Evolutionary conservation across 2,888 invertebrate species (phyloP).

Genomic region (Tetropium fuscum): DNA sequence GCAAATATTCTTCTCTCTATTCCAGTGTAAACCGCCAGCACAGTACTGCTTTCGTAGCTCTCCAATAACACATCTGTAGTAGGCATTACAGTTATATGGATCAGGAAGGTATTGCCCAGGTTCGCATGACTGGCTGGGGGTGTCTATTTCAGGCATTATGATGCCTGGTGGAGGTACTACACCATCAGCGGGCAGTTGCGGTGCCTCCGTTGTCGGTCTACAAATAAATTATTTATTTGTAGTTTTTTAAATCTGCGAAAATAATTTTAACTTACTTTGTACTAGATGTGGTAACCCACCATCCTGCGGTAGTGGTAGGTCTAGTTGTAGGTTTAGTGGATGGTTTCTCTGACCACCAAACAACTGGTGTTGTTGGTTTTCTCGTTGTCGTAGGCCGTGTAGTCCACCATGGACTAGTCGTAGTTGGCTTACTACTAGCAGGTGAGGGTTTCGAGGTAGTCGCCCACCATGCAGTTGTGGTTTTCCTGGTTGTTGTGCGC

Average conservation of each 20-base stretch:
- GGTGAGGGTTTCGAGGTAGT: slow-evolving; percentile 45
- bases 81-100: slow-evolving; percentile 78
- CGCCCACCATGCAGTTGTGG: slow-evolving; percentile 58
- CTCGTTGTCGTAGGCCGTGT: slow-evolving; percentile 43
- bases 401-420: slow-evolving; percentile 53
- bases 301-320: slow-evolving; percentile 32
- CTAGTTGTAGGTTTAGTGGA: slow-evolving; percentile 54
- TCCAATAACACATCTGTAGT: slow-evolving; percentile 81
- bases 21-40: slow-evolving; percentile 87
- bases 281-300: slow-evolving; percentile 33
- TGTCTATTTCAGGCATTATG: slow-evolving; percentile 65
- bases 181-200: slow-evolving; percentile 41
- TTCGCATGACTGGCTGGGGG: slow-evolving; percentile 60
- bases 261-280: slow-evolving; percentile 3
- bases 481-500: slow-evolving; percentile 57
- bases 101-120: slow-evolving; percentile 71
- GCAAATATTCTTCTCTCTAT: slow-evolving; percentile 74
- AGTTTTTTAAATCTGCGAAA: not conserved
- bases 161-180: slow-evolving; percentile 65
- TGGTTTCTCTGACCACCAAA: slow-evolving; percentile 42
- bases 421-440: slow-evolving; percentile 12
- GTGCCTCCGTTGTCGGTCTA: slow-evolving; percentile 27
- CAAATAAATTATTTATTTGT: not conserved
- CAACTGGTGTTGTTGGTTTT: slow-evolving; percentile 14
- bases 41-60: slow-evolving; percentile 79